Evolutionary conservation across 1,140 invertebrate genomes (phyloP), one percentile per base, ranked within the genome.

Genomic region (Laodelphax striatellus): DNA sequence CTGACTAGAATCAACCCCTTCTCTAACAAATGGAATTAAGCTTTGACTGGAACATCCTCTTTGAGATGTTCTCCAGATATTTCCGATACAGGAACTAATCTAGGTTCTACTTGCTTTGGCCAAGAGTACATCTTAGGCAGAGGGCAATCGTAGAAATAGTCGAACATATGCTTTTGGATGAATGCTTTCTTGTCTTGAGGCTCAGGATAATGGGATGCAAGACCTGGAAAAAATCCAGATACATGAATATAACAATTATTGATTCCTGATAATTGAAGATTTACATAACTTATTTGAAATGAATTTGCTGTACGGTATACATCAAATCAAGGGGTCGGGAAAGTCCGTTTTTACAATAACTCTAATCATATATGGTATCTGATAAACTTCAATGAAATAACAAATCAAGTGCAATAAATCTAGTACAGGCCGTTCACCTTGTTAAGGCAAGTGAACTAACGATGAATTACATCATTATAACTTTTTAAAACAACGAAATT

Each of bases 181-280:
- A 86, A 88, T 64, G 80, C 74, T 46, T 79, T 72, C 68, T 88
- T 82, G 70, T 92, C 81, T 63, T 82, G 79, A 61, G 90, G 90
- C 73, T 92, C 84, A 0, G 90, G 90, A 72, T 92, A 92, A 34
- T 87, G 82, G 24, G 88, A 89, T 9, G 90, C 89, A 63, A 90
- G 77, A 68, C 87, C 89, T 88, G 70, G n/a, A 75, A 69, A 64
- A 61, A 64, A 56, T n/a, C 8, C 19, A 55, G 34, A 19, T 19
- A 61, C 11, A 58, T 52, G 13, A 22, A 43, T 58, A 50, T 17
- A 2, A 50, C 16, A 50, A 44, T 44, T 3, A 44, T 14, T 44
- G 17, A 44, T n/a, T 4, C 3, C 9, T 44, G 43, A 44, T 9
- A 44, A n/a, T 44, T n/a, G n/a, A n/a, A n/a, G n/a, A n/a, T n/a